Evolutionary conservation across 2,888 invertebrate species (phyloP).

Genomic region (Pasiphila rectangulata): DNA sequence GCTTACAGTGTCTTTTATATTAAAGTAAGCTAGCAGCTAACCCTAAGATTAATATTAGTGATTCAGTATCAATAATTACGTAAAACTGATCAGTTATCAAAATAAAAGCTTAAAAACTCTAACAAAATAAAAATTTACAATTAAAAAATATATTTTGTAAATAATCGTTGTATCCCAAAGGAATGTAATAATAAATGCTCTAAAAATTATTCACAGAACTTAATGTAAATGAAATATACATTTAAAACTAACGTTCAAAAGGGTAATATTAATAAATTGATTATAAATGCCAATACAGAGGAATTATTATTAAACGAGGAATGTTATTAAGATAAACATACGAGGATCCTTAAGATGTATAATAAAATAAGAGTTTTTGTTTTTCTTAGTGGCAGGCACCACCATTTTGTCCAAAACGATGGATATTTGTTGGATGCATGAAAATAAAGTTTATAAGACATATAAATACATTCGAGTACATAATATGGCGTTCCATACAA

Average conservation of each 20-base stretch:
- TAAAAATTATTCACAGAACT: constrained; percentile 67
- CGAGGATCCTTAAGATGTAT: constrained; percentile 1
- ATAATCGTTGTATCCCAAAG: constrained; percentile 71
- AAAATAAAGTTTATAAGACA: too few relatives aligned
- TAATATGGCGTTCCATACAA: constrained; percentile 33
- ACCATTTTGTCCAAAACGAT: too few relatives aligned
- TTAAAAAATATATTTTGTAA: constrained; percentile 58
- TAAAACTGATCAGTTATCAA: constrained; percentile 44
- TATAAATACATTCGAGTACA: neutral
- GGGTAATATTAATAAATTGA: constrained; percentile 24
- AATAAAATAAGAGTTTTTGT: constrained; percentile 1
- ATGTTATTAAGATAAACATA: constrained; percentile 36
- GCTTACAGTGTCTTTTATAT: constrained; percentile 64
- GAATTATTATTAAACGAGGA: constrained; percentile 50
- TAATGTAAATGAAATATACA: constrained; percentile 61
- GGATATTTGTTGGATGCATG: too few relatives aligned
- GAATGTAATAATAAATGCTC: constrained; percentile 60
- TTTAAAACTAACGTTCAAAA: constrained; percentile 39
- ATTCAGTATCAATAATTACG: constrained; percentile 36
- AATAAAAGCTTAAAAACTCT: constrained; percentile 54
- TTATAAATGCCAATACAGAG: constrained; percentile 54
- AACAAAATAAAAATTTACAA: constrained; percentile 76
- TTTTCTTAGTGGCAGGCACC: constrained; percentile 8
- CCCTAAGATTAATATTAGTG: constrained; percentile 47
- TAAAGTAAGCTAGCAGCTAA: constrained; percentile 56